Conservation (phyloP, 2,797 vertebrate genomes). For the Tapera naevia region DNA sequence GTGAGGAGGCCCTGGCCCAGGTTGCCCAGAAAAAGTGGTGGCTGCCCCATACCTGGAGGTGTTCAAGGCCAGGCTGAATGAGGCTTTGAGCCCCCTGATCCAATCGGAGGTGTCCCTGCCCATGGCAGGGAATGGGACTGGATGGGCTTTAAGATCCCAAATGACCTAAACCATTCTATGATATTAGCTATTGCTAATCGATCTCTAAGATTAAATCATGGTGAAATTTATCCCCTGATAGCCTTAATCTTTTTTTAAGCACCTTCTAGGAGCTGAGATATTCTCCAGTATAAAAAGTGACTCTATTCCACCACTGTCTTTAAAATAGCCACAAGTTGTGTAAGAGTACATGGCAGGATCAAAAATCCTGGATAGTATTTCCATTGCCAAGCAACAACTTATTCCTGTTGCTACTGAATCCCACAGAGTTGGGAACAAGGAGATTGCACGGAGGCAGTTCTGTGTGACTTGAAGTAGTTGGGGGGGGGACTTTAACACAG, state of each 20-base stretch:
- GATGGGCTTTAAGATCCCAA: too few species aligned
- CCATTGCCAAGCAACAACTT: neutral
- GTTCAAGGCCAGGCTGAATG: too few species aligned
- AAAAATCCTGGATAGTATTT: neutral
- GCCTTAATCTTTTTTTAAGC: neutral
- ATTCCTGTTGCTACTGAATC: neutral
- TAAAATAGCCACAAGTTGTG: neutral
- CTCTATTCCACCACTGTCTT: neutral
- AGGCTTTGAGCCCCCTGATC: too few species aligned
- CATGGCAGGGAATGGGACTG: too few species aligned
- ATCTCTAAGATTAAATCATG: neutral
- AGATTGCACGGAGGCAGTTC: neutral
- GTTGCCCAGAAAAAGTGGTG: too few species aligned
- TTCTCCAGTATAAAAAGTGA: neutral
- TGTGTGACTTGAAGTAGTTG: neutral
- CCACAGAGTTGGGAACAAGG: neutral
- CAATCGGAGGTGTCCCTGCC: too few species aligned
- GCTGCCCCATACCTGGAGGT: too few species aligned
- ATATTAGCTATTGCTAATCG: neutral
- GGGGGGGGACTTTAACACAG: neutral
- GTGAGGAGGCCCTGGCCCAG: too few species aligned
- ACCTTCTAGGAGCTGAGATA: neutral
- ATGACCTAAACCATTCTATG: too few species aligned
- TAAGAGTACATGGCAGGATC: accelerated
- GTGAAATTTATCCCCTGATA: neutral